Evolutionary conservation across 2,888 invertebrate species (phyloP), one percentile per base, ranked within the genome.

Genomic region (Drosophila phalerata): DNA sequence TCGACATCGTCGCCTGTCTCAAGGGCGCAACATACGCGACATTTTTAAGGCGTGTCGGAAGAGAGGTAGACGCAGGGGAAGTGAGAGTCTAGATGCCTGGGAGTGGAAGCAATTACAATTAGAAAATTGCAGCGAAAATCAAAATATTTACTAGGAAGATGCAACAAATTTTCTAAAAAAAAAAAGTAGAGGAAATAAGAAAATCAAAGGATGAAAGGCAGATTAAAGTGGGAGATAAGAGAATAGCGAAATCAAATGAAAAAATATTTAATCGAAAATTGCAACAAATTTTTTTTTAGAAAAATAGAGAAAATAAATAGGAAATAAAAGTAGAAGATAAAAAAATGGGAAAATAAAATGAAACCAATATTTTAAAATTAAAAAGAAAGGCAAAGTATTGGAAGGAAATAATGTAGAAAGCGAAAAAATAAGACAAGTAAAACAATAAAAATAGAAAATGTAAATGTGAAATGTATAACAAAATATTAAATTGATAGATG

Each of bases 21-120:
- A 76, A 76, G 75, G 75, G 78, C 75, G 77, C 60, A 60, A 58
- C 70, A 75, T 19, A 32, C 57, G 60, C 62, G 63, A 61, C 49
- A 62, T 45, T 56, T 56, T 42, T 4, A 17, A 1, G 45, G 48
- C 60, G 22, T 37, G 30, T 19, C 38, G 34, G 40, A 38, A 34
- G 30, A 22, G 15, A 1, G 17, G 42, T 10, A 10, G 10, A 42
- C 37, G 19, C 25, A 25, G 30, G 11, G 25, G 5, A n/a, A 22
- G 5, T 9, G 13, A 3, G 3, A n/a, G 13, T 38, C 5, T 9
- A 13, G 9, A 8, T 5, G 6, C 10, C 6, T 11, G 32, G 22
- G 9, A 9, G 22, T 34, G 17, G 15, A 45, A 40, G 58, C 22
- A 38, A 40, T 43, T 55, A 42, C 56, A 60, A 69, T 52, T 56